A percentile compares a stretch with the other conserved stretches of the same genome.
Conservation (phyloP, 2,888 invertebrate species). For the Heteromyza rotundicornis region DNA sequence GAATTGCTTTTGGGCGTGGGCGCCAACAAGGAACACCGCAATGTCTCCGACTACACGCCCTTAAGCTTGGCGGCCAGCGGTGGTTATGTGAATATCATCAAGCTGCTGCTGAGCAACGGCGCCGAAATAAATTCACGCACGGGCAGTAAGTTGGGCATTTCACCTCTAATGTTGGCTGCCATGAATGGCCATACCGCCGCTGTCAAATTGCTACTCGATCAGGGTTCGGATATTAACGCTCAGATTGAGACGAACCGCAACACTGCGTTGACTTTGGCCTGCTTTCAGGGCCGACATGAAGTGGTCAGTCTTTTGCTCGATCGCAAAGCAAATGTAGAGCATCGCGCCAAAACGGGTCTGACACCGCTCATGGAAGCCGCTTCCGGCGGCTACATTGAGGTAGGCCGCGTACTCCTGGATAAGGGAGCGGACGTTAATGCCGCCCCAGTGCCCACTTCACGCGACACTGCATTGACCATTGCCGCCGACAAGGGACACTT, state of each 20-base stretch:
- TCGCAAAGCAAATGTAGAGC: slow-evolving; percentile 97
- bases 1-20: slow-evolving; percentile 86
- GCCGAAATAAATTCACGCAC: slow-evolving; percentile 99
- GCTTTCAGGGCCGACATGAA: slow-evolving; percentile 98
- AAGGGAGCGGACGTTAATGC: slow-evolving; percentile 99
- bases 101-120: slow-evolving; percentile 88
- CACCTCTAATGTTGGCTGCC: slow-evolving; percentile 97
- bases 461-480: slow-evolving; percentile 98
- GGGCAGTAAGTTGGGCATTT: slow-evolving; percentile 96
- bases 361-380: slow-evolving; percentile 99
- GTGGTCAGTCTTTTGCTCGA: slow-evolving; percentile 96
- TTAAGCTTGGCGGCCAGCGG: slow-evolving; percentile 98
- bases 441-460: slow-evolving; percentile 95
- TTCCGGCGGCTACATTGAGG: slow-evolving; percentile 98
- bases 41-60: slow-evolving; percentile 99
- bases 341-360: slow-evolving; percentile 97
- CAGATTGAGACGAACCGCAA: slow-evolving; percentile 99
- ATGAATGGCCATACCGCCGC: slow-evolving; percentile 99
- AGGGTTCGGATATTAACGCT: slow-evolving; percentile 99
- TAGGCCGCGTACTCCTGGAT: slow-evolving; percentile 92
- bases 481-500: slow-evolving; percentile 99
- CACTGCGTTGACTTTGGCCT: slow-evolving; percentile 97
- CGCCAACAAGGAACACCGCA: slow-evolving; percentile 97
- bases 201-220: slow-evolving; percentile 91
- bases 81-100: slow-evolving; percentile 98